Percentiles rank a stretch among this genome's conserved stretches.
Evolutionary conservation across 2,888 invertebrate genomes (phyloP).

Genomic region (Branchipolynoe longqiensis): DNA sequence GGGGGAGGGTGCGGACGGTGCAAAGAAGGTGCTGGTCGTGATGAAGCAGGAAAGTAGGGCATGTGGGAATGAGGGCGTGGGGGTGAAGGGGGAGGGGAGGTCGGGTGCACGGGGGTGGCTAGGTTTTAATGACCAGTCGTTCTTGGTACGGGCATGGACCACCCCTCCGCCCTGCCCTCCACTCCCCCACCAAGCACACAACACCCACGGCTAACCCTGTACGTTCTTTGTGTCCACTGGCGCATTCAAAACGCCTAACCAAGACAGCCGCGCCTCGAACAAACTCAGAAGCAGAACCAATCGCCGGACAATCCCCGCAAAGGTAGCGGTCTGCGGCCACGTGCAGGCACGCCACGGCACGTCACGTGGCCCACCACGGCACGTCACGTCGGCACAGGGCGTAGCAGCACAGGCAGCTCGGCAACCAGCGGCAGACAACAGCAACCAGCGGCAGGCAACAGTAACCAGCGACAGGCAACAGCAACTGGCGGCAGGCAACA

Average conservation of each 20-base stretch:
- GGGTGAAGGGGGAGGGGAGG: constrained; percentile 17
- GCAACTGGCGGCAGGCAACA: no score
- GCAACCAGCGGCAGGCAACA: no score
- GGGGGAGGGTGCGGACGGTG: not conserved
- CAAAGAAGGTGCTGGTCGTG: not conserved
- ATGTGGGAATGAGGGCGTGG: no score
- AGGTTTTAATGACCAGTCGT: constrained; percentile 16
- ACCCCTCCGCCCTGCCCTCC: not conserved
- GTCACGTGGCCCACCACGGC: no score
- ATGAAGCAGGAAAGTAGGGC: not conserved
- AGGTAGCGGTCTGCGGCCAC: not conserved
- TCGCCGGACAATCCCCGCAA: not conserved
- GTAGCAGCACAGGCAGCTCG: no score
- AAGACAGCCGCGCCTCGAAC: not conserved
- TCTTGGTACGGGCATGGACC: not conserved
- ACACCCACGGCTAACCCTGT: not conserved
- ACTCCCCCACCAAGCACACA: not conserved
- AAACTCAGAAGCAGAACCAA: not conserved
- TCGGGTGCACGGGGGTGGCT: constrained; percentile 28
- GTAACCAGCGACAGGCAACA: no score
- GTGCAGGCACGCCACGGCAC: no score
- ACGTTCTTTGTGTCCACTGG: not conserved
- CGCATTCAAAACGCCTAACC: constrained; percentile 31
- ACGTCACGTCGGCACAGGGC: no score
- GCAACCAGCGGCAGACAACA: no score